Evolutionary conservation across 2,797 vertebrate species (phyloP), one percentile per base, ranked within the genome.

Genomic region (Strix occidentalis): DNA sequence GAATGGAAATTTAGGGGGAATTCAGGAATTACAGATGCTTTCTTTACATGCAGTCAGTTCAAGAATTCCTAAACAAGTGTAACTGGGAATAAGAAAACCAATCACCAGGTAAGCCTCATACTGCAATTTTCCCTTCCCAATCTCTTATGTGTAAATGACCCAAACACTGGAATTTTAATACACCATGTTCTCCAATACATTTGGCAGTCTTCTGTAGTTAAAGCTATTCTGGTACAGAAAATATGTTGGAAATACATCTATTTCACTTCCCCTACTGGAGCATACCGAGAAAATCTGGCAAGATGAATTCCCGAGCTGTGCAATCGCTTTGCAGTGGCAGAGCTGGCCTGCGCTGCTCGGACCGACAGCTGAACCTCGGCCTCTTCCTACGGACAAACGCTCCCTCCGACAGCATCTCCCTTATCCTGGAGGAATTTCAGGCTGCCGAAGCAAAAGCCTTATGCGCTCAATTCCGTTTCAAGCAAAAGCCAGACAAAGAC

Each of bases 391-490:
- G 0, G 39, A 17, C 68, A 25, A 35, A 8, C 21, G 13, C 71
- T 28, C 58, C 58, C 43, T 31, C 71, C 11, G 2, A 16, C 19
- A 57, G 29, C 72, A 84, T 3, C 81, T 60, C 57, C 13, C 11
- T 5, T 37, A 48, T 0, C 64, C 43, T 7, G 10, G 25, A 18
- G 1, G 3, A 19, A 35, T n/a, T 24, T 12, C 65, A 29, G 79
- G 54, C 35, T 61, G 51, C 60, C 25, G 2, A 25, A 72, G 46
- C 0, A 65, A n/a, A 29, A 69, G 61, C 48, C 57, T 83, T 7
- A 12, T 11, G 3, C 1, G 1, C 26, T 10, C 1, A 0, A 69
- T 79, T 19, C 19, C 4, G 29, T 1, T 50, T 24, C 25, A 20
- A 64, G 48, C 39, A 17, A 3, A 46, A 69, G n/a, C 20, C 65